Evolutionary conservation across 2,888 invertebrate species (phyloP), one percentile per base, ranked within the genome.

Genomic region (Plebejus argus): DNA sequence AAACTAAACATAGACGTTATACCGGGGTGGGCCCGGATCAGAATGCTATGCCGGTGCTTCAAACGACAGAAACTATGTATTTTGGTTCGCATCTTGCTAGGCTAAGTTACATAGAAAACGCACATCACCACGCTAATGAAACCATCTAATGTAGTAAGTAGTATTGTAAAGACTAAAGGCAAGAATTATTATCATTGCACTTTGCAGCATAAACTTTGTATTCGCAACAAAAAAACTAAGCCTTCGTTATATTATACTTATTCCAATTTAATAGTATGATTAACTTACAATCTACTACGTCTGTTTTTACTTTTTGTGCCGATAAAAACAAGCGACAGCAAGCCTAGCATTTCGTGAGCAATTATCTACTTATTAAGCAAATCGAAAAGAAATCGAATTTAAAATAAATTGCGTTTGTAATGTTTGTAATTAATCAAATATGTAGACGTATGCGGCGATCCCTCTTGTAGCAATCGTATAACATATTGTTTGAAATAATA

Each of bases 321-420:
- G 3, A 23, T 12, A 12, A 61, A 15, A 66, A 66, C 66, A 66
- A 33, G 66, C 66, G 28, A 66, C 66, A 66, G 15, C 66, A 18
- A 66, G 23, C 66, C 18, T 15, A 66, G 66, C 66, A 12, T 15
- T 66, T 28, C 66, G 66, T 66, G 28, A 66, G 28, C 66, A 28
- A 66, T 53, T 53, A 53, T 53, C 53, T 53, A 53, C 53, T 53
- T 53, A 53, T 33, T 33, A 33, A 66, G 66, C 66, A 6, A 66
- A 66, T 66, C 5, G 23, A 66, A 66, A 33, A 66, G 66, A 66
- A 66, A 66, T 28, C 66, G 15, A 66, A 33, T 66, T 66, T 33
- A 66, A 28, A 66, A 66, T 66, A 66, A 66, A 66, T 66, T 66
- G 61, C 23, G 66, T 33, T 66, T 66, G 66, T 18, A 66, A 28